phyloP scores from a whole-genome alignment of 2,888 invertebrate species.

The Pammene fasciana region DNA sequence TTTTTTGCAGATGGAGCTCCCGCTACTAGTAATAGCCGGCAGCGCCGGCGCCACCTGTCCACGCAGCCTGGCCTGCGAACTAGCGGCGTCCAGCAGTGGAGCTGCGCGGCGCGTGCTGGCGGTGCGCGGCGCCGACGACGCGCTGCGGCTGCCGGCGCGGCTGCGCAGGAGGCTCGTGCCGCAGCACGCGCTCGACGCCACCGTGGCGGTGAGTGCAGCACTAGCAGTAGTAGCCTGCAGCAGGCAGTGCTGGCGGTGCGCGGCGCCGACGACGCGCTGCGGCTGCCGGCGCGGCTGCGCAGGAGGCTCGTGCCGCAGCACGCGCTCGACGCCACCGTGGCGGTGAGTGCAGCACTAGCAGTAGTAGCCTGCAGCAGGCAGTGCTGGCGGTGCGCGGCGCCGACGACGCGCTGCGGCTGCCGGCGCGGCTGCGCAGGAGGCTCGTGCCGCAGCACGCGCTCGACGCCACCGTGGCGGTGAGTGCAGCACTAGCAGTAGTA shows the following conservation, averaged over 20 bases:
- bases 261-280: slow-evolving; percentile 86
- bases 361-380: slow-evolving; percentile 84
- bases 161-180: too few species aligned
- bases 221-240: slow-evolving; percentile 85
- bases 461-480: slow-evolving; percentile 62
- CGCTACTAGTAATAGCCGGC: slow-evolving; percentile 57
- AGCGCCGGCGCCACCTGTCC: slow-evolving; percentile 46
- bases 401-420: slow-evolving; percentile 85
- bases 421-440: too few species aligned
- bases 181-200: slow-evolving; percentile 41
- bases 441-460: too few species aligned
- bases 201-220: slow-evolving; percentile 79
- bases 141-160: slow-evolving; percentile 77
- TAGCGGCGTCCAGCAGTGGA: slow-evolving; percentile 71
- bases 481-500: slow-evolving; percentile 83
- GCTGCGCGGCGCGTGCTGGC: slow-evolving; percentile 84
- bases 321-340: slow-evolving; percentile 57
- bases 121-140: slow-evolving; percentile 87
- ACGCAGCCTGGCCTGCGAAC: slow-evolving; percentile 45
- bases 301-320: too few species aligned
- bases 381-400: slow-evolving; percentile 87
- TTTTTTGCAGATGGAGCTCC: slow-evolving; percentile 46
- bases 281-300: slow-evolving; percentile 62
- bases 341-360: slow-evolving; percentile 81
- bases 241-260: slow-evolving; percentile 85